Conservation (phyloP, 2,797 vertebrate genomes). For the Poecilia wingei region DNA sequence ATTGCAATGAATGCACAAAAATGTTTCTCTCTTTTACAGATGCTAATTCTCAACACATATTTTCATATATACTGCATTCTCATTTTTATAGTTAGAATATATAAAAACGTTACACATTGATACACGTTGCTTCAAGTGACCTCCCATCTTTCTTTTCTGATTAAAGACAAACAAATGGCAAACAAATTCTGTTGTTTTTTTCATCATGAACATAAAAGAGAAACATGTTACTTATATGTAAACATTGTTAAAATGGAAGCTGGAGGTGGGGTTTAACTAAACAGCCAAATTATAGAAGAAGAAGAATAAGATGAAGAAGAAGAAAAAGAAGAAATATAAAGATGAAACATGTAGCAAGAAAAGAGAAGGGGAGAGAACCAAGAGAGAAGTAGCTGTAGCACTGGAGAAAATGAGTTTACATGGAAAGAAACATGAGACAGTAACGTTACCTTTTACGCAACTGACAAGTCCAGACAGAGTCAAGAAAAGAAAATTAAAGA, state of each 20-base stretch:
- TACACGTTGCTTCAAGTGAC: slow-evolving; percentile 16
- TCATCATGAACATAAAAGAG: slow-evolving; percentile 29
- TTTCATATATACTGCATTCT: neutral
- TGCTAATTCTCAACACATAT: neutral
- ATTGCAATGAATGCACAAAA: neutral
- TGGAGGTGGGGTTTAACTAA: slow-evolving; percentile 1
- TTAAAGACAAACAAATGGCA: neutral
- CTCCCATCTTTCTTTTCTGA: neutral
- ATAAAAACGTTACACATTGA: neutral
- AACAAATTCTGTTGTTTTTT: slow-evolving; percentile 2
- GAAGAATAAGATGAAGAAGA: neutral
- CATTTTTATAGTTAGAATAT: neutral
- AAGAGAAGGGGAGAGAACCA: neutral
- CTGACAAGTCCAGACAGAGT: slow-evolving; percentile 86
- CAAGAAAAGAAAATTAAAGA: slow-evolving; percentile 59
- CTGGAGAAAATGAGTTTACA: slow-evolving; percentile 33
- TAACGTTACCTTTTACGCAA: slow-evolving; percentile 84
- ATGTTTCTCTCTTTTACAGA: slow-evolving; percentile 4
- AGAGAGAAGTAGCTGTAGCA: slow-evolving; percentile 38
- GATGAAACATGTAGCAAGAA: slow-evolving; percentile 18
- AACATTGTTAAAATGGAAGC: slow-evolving; percentile 8
- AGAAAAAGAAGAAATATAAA: neutral
- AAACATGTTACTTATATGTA: slow-evolving; percentile 32
- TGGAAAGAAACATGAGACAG: slow-evolving; percentile 64
- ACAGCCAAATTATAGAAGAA: slow-evolving; percentile 13